These are phyloP conservation scores for Steinernema scapterisci DNA, from an alignment of 2,888 invertebrate species.

Conservation along the genomic window DNA sequence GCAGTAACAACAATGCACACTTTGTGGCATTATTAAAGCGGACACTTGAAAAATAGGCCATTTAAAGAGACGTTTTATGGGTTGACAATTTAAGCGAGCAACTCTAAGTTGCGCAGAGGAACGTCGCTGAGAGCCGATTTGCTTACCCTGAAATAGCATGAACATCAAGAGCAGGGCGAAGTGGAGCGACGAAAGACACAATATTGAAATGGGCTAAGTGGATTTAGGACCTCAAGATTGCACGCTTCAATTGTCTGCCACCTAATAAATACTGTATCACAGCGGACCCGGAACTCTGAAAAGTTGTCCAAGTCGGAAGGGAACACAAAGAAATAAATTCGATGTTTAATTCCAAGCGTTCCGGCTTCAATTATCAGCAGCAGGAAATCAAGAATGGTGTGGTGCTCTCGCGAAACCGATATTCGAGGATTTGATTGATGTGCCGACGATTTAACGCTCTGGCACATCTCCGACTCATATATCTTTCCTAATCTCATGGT, in stretches of 20 bases:
- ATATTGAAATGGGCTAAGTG: neutral
- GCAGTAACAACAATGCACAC: neutral
- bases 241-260: neutral
- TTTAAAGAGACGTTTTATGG: slow-evolving; percentile 4
- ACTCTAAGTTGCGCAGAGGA: neutral
- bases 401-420: neutral
- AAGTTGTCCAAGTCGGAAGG: neutral
- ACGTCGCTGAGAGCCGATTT: neutral
- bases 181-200: neutral
- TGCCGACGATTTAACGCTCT: slow-evolving; percentile 3
- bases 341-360: neutral
- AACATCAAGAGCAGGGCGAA: neutral
- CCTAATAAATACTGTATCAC: no score
- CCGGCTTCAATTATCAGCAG: slow-evolving; percentile 7
- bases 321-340: neutral
- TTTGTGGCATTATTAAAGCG: neutral
- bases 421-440: slow-evolving; percentile 22
- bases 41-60: neutral
- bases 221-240: neutral
- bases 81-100: neutral
- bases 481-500: slow-evolving; percentile 23
- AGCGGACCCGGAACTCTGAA: no score
- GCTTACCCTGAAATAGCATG: neutral
- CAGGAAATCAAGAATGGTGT: slow-evolving; percentile 8
- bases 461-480: slow-evolving; percentile 11